Evolutionary conservation across 35 echinoderm and acorn worm genomes (phyloP).

Genomic region (Ophioderma brevispina): DNA sequence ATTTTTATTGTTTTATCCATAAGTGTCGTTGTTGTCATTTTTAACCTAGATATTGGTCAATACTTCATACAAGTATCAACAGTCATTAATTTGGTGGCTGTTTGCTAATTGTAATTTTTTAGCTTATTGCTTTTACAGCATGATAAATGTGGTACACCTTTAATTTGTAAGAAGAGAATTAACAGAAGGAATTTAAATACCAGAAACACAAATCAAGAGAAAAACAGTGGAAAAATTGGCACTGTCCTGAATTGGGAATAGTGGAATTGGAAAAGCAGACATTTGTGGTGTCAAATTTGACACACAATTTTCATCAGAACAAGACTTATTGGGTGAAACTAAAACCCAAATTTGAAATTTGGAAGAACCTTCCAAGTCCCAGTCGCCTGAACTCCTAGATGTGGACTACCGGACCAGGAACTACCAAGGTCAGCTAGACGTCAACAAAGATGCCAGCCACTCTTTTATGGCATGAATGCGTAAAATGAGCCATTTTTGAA

Average conservation of each 20-base stretch:
- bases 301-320: not conserved
- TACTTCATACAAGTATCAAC: too few relatives aligned
- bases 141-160: not conserved
- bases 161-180: not conserved
- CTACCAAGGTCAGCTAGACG: too few relatives aligned
- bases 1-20: too few relatives aligned
- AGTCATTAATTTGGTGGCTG: conserved; percentile 4
- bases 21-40: too few relatives aligned
- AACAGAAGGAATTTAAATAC: not conserved
- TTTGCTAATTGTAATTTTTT: not conserved
- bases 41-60: too few relatives aligned
- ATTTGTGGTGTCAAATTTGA: not conserved
- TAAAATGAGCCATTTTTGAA: too few relatives aligned
- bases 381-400: not conserved
- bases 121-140: not conserved
- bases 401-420: not conserved
- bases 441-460: too few relatives aligned
- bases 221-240: not conserved
- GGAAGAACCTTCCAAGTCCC: conserved; percentile 5
- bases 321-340: not conserved
- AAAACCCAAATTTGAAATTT: conserved; percentile 7
- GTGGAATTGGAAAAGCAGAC: not conserved
- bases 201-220: not conserved
- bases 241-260: not conserved
- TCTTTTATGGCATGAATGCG: too few relatives aligned